Evolutionary conservation across 2,797 vertebrate genomes (phyloP), one percentile per base, ranked within the genome.

Genomic region (Huso huso): DNA sequence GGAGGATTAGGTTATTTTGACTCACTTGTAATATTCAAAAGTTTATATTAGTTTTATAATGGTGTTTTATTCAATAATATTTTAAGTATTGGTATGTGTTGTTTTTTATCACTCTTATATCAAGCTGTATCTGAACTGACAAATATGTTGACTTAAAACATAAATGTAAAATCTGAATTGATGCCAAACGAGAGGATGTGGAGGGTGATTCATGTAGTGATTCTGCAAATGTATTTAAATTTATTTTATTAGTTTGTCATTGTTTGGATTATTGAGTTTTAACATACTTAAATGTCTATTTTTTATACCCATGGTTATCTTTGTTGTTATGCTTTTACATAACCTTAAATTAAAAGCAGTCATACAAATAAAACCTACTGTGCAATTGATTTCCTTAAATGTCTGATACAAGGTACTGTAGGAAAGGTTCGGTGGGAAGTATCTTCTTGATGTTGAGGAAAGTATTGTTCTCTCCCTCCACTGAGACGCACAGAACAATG

Each of bases 221-320:
- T 15, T 63, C 10, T 62, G 66, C 48, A 50, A 67, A 11, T 67
- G 15, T 67, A 10, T 52, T 67, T 53, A 18, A 15, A 3, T 51
- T 51, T 61, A 59, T 48, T 62, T 63, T 49, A 67, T 64, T 70
- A 59, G 59, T 64, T 68, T 70, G 37, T 37, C 11, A 63, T 49
- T 64, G 57, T 53, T 50, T 48, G 5, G 37, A 37, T 37, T 37
- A 37, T 37, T 37, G 37, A 37, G 37, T n/a, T 49, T 66, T 49
- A 61, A 65, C 18, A 59, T 50, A 49, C 49, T 57, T n/a, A 66
- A 50, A 62, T 58, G 48, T 73, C 15, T 64, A 62, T 51, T 61
- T 66, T 68, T 71, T 73, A 68, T 69, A 70, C 49, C 49, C 12
- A 62, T 65, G 48, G 62, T 49, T 68, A 55, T 64, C 13, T 63